Conservation (phyloP, 2,888 invertebrate genomes). For the Eupithecia pulchellata region DNA sequence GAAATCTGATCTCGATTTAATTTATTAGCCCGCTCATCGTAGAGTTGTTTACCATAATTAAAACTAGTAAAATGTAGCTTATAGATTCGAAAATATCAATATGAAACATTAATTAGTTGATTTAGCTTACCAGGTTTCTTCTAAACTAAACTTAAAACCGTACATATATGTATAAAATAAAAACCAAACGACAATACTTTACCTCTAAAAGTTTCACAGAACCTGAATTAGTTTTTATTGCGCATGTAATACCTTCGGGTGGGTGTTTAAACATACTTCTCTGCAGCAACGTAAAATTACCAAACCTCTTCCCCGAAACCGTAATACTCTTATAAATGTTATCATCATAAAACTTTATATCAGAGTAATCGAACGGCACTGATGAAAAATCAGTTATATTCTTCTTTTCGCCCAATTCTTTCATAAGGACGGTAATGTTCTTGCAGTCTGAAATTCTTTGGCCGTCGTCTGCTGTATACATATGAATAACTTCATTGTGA, state of each 20-base stretch:
- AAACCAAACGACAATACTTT: conserved; percentile 1
- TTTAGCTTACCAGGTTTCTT: not conserved
- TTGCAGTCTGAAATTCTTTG: not conserved
- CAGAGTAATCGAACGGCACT: conserved; percentile 9
- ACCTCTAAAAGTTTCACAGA: conserved; percentile 14
- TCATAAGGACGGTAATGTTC: not conserved
- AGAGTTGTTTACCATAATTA: too few relatives aligned
- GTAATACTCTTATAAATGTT: conserved; percentile 13
- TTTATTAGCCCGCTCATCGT: too few relatives aligned
- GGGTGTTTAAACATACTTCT: not conserved
- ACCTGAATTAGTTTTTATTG: not conserved
- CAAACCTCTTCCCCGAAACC: conserved; percentile 17
- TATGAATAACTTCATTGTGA: conserved; percentile 23
- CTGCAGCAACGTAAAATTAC: conserved; percentile 14
- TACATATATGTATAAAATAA: not conserved
- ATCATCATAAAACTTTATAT: conserved; percentile 16
- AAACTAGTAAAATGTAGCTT: too few relatives aligned
- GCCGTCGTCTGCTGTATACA: not conserved
- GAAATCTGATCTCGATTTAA: too few relatives aligned
- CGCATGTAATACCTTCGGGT: not conserved
- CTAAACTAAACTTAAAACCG: not conserved
- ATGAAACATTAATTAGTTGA: not conserved
- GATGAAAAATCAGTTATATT: conserved; percentile 2
- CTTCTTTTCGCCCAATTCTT: not conserved
- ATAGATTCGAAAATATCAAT: not conserved